Percentiles rank a stretch among this genome's conserved stretches.
phyloP scores from a whole-genome alignment of 2,113 vertebrate genomes.

The Scytalopus superciliaris region DNA sequence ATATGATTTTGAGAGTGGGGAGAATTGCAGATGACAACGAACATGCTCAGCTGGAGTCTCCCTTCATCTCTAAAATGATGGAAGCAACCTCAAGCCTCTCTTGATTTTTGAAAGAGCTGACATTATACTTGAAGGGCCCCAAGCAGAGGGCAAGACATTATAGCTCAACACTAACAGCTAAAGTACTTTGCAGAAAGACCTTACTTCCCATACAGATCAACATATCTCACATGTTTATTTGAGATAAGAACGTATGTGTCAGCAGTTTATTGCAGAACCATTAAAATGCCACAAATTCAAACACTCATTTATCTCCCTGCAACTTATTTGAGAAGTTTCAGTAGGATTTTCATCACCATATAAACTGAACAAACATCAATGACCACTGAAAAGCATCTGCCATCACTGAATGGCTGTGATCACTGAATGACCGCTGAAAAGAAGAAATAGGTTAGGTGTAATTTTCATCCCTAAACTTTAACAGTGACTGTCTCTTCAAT shows the following conservation, averaged over 20 bases:
- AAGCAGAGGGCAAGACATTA: background rate
- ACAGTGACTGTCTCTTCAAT: background rate
- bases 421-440: too few species aligned
- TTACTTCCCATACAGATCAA: background rate
- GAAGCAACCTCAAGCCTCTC: background rate
- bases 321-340: background rate
- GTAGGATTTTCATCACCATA: background rate
- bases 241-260: background rate
- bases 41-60: background rate
- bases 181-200: background rate
- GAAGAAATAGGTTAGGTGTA: background rate
- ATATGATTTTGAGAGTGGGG: background rate
- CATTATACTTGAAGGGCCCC: background rate
- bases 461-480: background rate
- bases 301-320: background rate
- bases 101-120: background rate
- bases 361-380: background rate
- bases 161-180: background rate
- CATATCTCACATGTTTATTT: background rate
- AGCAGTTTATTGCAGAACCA: accelerated
- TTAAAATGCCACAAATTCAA: background rate
- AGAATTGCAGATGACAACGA: background rate
- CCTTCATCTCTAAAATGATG: background rate
- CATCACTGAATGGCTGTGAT: too few species aligned
- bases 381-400: background rate